Evolutionary conservation across 2,888 invertebrate genomes (phyloP).

Genomic region (Cistogaster globosa): DNA sequence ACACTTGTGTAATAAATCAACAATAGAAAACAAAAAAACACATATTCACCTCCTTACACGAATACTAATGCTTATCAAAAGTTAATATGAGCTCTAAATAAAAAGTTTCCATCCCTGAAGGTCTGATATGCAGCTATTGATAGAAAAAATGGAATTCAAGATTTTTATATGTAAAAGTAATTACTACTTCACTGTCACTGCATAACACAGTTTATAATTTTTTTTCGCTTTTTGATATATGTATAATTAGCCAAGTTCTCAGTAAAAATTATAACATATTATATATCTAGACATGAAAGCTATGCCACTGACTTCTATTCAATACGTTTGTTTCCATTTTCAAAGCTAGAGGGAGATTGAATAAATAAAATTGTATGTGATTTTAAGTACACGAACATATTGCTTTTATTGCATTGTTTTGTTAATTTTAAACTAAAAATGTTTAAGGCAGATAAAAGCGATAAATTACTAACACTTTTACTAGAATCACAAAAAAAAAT

Average conservation of each 20-base stretch:
- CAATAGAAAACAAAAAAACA: slow-evolving; percentile 6
- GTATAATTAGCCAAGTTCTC: too few species aligned
- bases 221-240: too few species aligned
- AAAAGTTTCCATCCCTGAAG: background rate
- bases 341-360: background rate
- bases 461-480: slow-evolving; percentile 70
- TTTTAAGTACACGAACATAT: background rate
- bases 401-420: slow-evolving; percentile 11
- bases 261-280: too few species aligned
- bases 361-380: background rate
- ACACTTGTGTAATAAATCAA: background rate
- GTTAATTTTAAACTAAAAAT: slow-evolving; percentile 62
- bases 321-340: background rate
- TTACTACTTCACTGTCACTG: background rate
- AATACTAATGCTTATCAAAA: background rate
- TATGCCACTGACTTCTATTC: too few species aligned
- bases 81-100: background rate
- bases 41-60: background rate
- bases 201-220: too few species aligned
- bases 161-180: too few species aligned
- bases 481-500: slow-evolving; percentile 11
- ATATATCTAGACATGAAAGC: too few species aligned
- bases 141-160: too few species aligned
- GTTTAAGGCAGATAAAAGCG: slow-evolving; percentile 70
- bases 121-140: background rate